Evolutionary conservation across 1,140 invertebrate genomes (phyloP).

Genomic region (Zaprionus gabonicus): DNA sequence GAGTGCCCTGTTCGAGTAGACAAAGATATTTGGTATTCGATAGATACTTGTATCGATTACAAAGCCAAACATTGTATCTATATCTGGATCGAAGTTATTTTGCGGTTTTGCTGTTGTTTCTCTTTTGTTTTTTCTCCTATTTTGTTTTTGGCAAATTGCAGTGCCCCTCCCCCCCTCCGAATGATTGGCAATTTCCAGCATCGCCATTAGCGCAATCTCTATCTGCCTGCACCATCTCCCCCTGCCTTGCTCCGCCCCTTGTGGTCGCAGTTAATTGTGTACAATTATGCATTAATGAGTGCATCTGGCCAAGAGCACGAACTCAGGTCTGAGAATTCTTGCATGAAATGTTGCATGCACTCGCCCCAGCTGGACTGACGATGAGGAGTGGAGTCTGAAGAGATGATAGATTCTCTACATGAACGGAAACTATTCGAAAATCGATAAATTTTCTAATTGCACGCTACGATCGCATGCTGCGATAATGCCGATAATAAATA

Average conservation of each 20-base stretch:
- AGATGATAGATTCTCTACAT: conserved; percentile 45
- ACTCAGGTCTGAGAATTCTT: conserved; percentile 76
- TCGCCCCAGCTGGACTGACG: background rate
- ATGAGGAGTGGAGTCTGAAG: background rate
- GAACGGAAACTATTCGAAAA: conserved; percentile 66
- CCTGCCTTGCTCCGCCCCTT: conserved; percentile 1
- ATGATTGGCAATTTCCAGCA: conserved; percentile 70
- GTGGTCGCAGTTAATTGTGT: conserved; percentile 69
- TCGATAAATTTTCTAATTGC: conserved; percentile 80
- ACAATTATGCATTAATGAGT: conserved; percentile 82
- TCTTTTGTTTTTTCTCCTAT: background rate
- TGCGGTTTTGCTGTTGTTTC: conserved; percentile 18
- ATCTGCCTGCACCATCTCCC: background rate
- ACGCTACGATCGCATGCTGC: conserved; percentile 74
- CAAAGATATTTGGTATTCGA: conserved; percentile 25
- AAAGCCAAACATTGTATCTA: conserved; percentile 38
- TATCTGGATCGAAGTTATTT: conserved; percentile 39
- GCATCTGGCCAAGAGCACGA: conserved; percentile 78
- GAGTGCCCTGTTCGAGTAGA: conserved; percentile 24
- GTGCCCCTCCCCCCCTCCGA: conserved; percentile 44
- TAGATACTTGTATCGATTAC: conserved; percentile 54
- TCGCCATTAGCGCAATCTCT: conserved; percentile 55
- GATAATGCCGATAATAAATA: conserved; percentile 59
- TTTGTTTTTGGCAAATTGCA: conserved; percentile 49
- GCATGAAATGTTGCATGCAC: conserved; percentile 77